Evolutionary conservation across 2,888 invertebrate genomes (phyloP).

Genomic region (Odontocolon sp.): DNA sequence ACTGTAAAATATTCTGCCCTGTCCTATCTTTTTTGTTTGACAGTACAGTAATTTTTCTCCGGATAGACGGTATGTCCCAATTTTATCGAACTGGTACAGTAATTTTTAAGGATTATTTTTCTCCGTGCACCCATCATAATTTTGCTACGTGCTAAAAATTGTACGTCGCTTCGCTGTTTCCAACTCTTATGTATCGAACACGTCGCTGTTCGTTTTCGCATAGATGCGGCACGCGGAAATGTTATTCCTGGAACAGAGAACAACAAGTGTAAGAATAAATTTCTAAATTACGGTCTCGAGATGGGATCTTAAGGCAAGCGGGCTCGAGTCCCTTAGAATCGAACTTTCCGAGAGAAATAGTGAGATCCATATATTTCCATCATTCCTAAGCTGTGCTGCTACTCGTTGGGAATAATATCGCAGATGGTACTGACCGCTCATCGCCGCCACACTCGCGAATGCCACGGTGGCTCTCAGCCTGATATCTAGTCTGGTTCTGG

Average conservation of each 20-base stretch:
- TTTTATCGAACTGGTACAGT: too few species aligned
- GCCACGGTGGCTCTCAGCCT: conserved; percentile 53
- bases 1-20: too few species aligned
- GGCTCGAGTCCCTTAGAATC: neutral
- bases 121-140: conserved; percentile 21
- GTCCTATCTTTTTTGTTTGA: too few species aligned
- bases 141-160: conserved; percentile 43
- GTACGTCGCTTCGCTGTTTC: neutral
- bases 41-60: too few species aligned
- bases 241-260: neutral
- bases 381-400: neutral
- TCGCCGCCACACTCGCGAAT: conserved; percentile 39
- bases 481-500: conserved; percentile 4
- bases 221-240: conserved; percentile 3
- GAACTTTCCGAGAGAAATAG: neutral
- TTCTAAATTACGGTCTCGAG: neutral
- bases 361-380: too few species aligned
- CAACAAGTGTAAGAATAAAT: neutral
- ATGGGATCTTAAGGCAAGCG: neutral
- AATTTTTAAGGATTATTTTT: too few species aligned
- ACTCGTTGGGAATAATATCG: conserved; percentile 62
- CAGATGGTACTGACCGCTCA: conserved; percentile 50
- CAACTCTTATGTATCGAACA: conserved; percentile 22
- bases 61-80: too few species aligned
- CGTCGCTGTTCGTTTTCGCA: conserved; percentile 19